Evolutionary conservation across 2,888 invertebrate genomes (phyloP).

Genomic region (Macropis europaea): DNA sequence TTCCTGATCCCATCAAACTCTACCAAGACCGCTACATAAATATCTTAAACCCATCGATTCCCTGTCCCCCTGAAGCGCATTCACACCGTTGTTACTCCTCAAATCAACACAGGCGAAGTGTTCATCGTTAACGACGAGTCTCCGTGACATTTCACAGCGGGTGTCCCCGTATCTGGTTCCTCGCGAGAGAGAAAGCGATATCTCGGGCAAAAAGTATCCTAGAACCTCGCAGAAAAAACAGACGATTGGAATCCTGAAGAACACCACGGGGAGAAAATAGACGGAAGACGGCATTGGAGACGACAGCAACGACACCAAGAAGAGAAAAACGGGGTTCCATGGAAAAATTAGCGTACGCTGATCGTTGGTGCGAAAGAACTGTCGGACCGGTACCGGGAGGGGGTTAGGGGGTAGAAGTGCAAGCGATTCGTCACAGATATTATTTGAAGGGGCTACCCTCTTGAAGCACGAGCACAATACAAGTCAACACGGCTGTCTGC

Average conservation of each 20-base stretch:
- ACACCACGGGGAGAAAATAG: neutral
- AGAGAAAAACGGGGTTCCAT: neutral
- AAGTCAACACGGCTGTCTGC: conserved; percentile 80
- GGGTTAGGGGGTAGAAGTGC: conserved; percentile 62
- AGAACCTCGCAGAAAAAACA: neutral
- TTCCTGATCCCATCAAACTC: too few species aligned
- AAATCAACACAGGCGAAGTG: conserved; percentile 9
- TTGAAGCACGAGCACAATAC: conserved; percentile 74
- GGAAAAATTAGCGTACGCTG: conserved; percentile 5
- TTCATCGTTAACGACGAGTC: conserved; percentile 26
- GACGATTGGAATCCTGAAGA: neutral
- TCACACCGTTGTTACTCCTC: conserved; percentile 18
- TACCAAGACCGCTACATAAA: too few species aligned
- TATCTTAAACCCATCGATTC: too few species aligned
- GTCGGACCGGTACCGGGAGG: neutral
- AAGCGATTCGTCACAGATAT: conserved; percentile 80
- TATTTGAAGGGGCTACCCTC: conserved; percentile 74
- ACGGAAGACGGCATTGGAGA: neutral
- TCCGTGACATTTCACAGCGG: conserved; percentile 35
- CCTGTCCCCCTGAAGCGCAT: neutral
- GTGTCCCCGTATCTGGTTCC: conserved; percentile 28
- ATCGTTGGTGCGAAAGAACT: conserved; percentile 33
- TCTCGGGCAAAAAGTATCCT: neutral
- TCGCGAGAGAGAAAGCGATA: neutral
- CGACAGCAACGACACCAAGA: neutral